These are phyloP conservation scores for Pygoscelis antarcticus DNA, from an alignment of 2,113 vertebrate species.

Conservation along the genomic window DNA sequence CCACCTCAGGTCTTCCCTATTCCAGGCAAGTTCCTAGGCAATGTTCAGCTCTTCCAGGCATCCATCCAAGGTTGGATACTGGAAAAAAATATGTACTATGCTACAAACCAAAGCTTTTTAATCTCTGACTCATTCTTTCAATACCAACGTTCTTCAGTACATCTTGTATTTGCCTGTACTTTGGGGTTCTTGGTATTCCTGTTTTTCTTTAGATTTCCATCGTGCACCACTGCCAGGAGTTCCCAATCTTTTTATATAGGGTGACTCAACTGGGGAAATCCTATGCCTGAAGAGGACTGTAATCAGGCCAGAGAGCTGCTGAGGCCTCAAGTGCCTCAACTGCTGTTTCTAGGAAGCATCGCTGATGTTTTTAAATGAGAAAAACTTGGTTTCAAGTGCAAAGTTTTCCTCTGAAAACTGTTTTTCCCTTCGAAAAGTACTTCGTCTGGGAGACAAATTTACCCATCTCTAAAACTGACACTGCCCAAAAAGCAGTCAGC, in stretches of 20 bases:
- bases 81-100: not conserved
- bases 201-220: not conserved
- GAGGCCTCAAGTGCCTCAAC: not conserved
- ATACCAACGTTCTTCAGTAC: not conserved
- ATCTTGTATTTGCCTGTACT: not conserved
- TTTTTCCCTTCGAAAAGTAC: not conserved
- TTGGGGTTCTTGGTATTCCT: not conserved
- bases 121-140: not conserved
- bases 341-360: not conserved
- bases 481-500: not conserved
- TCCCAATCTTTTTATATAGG: not conserved
- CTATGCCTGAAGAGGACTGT: not conserved
- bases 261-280: slow-evolving; percentile 33
- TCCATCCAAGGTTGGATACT: not conserved
- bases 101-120: not conserved
- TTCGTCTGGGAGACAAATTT: not conserved
- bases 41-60: not conserved
- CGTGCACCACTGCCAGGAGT: not conserved
- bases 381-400: not conserved
- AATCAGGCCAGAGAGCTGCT: not conserved
- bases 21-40: not conserved
- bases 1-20: not conserved
- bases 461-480: not conserved
- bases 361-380: not conserved
- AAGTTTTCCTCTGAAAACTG: not conserved